Base-by-base conservation (phyloP, 2,888 invertebrate species). In the Scrobipalpa costella region DNA sequence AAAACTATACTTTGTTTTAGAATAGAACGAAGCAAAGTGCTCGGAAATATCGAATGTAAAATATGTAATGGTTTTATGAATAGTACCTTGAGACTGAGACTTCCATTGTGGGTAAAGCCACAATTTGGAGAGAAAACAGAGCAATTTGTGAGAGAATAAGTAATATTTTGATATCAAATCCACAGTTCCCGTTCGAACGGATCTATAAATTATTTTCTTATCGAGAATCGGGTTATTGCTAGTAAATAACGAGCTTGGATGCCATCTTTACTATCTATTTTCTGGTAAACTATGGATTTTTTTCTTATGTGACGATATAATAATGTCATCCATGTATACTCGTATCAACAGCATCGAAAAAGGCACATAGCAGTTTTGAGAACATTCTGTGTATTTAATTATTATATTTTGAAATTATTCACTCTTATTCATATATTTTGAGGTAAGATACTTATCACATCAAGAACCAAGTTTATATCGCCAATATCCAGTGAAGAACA, bases 121-220 rank as follows among this genome's bases (percentile, higher is more conserved):
- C 38, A 19, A 38, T 57, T 33, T 60, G 49, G 33, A 34, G 66
- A 71, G 78, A 76, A 79, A 80, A 80, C 76, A 78, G 74, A 75
- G 71, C 74, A 66, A 77, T 78, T 80, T 72, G 50, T 69, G 68
- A 68, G 71, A 68, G 73, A 77, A 73, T 78, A 73, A 73, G 75
- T 74, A 76, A 77, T 75, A 75, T 73, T 67, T 75, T 73, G 73
- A 77, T 77, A 80, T 78, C 71, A 69, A 73, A 74, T 73, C 70
- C 66, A 59, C 67, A 64, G 71, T 69, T 65, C 66, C 19, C 13
- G 33, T 55, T 34, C 34, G 33, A 55, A 15, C 8, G 55, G 27
- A 34, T 34, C 55, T 34, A 52, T 52, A 27, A n/a, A 50, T 50
- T 50, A 50, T 50, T 52, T 52, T 27, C 21, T 21, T 52, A 21